phyloP scores from a whole-genome alignment of 1,140 invertebrate species.

The Bombus huntii region DNA sequence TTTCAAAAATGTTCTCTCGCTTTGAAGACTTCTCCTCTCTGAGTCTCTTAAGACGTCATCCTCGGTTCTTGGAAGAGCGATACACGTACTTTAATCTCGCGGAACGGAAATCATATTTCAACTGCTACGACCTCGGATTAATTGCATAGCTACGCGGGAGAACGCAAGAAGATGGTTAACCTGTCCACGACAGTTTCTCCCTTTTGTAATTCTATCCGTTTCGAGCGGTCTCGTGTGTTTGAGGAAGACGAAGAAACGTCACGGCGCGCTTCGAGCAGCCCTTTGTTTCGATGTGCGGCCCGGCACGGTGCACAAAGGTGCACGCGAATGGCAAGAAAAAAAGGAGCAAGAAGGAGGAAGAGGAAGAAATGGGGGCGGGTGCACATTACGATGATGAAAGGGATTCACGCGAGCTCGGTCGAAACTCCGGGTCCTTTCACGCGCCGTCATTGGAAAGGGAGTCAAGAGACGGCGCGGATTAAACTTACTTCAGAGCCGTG shows the following conservation, averaged over 20 bases:
- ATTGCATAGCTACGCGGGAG: no score
- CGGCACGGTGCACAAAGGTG: slow-evolving; percentile 1
- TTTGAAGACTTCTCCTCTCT: not conserved
- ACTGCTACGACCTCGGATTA: no score
- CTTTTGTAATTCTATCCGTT: no score
- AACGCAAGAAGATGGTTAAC: no score
- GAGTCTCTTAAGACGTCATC: no score
- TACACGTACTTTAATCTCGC: no score
- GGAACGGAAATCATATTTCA: no score
- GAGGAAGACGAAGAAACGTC: slow-evolving; percentile 5
- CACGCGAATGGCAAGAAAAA: not conserved
- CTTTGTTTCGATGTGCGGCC: not conserved
- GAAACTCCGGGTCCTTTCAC: slow-evolving; percentile 33
- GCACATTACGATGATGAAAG: slow-evolving; percentile 58
- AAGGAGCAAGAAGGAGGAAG: not conserved
- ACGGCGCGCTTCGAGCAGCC: not conserved
- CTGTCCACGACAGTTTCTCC: no score
- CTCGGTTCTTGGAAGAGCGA: no score
- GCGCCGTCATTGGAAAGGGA: slow-evolving; percentile 20
- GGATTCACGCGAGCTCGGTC: slow-evolving; percentile 35
- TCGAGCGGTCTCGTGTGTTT: no score
- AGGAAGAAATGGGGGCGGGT: not conserved
- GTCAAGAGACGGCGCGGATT: slow-evolving; percentile 37
- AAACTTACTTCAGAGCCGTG: slow-evolving; percentile 26
- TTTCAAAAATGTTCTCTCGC: not conserved